Evolutionary conservation across 1,140 invertebrate genomes (phyloP).

Genomic region (Drosophila ambigua): DNA sequence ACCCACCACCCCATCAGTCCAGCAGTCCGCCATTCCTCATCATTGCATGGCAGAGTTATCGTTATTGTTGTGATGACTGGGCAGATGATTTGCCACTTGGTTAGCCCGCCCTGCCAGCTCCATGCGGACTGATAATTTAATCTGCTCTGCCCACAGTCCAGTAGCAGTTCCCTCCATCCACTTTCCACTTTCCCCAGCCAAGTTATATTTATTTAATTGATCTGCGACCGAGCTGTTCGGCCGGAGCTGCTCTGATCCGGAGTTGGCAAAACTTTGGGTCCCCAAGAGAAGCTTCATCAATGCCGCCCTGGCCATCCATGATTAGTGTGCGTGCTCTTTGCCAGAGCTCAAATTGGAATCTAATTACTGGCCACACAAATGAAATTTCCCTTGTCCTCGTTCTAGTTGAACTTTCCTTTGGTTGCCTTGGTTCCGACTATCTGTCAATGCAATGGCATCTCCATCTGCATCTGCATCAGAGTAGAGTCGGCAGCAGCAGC

Average conservation of each 20-base stretch:
- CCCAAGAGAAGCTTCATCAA: conserved; percentile 6
- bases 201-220: conserved; percentile 72
- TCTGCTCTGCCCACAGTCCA: conserved; percentile 49
- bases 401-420: conserved; percentile 47
- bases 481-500: conserved; percentile 24
- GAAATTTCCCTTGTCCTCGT: conserved; percentile 33
- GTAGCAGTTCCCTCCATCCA: conserved; percentile 7
- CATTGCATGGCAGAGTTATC: conserved; percentile 39
- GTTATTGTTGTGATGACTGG: conserved; percentile 73
- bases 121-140: conserved; percentile 66
- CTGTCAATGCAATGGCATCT: conserved; percentile 48
- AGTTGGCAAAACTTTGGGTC: conserved; percentile 25
- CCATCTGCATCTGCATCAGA: conserved; percentile 17
- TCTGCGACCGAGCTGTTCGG: conserved; percentile 16
- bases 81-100: conserved; percentile 69
- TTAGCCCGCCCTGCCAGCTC: conserved; percentile 20
- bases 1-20: background rate
- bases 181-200: background rate
- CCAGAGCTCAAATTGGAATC: conserved; percentile 55
- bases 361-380: conserved; percentile 71
- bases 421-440: conserved; percentile 56
- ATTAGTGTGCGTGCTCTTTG: conserved; percentile 18
- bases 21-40: conserved; percentile 1
- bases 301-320: conserved; percentile 4
- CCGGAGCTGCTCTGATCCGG: too few relatives aligned